Evolutionary conservation across 2,888 invertebrate species (phyloP), one percentile per base, ranked within the genome.

Genomic region (Trichacis sp.): DNA sequence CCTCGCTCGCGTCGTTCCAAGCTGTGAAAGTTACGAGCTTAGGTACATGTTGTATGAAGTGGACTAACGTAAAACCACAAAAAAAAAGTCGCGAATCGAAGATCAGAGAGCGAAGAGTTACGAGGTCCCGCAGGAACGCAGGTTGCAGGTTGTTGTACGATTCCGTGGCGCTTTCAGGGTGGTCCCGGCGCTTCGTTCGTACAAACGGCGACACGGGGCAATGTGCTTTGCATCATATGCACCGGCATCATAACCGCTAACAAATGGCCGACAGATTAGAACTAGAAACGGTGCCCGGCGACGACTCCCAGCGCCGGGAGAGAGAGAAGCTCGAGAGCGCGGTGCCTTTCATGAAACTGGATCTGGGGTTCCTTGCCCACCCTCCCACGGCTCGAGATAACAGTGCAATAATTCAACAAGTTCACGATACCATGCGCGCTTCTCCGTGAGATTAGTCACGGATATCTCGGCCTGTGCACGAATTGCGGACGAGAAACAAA

Each of bases 271-370:
- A 78, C 78, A 80, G 77, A 83, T 82, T 82, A 82, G 79, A 82
- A 79, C 78, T 79, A 81, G 80, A 77, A 77, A 76, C 69, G 61
- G 67, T 70, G 64, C 57, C 49, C 50, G 6, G 57, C 67, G 55
- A 60, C 53, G 43, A 61, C 58, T 50, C 52, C 47, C 56, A 52
- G 56, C 64, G 59, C 48, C 48, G 46, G 49, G 47, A 47, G 60
- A 24, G 50, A 60, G 56, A 45, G 63, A 63, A 69, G 56, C 69
- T 60, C 64, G 62, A 59, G 67, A 60, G 67, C 55, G 75, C 80
- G 82, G 81, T 75, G 73, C 77, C 81, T 81, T 81, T 80, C 77
- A 79, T 80, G 81, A 82, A 82, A 83, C 83, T 82, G 80, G 80
- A 83, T 82, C 80, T 64, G 57, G 65, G 66, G 24, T 64, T 54